Evolutionary conservation across 2,113 vertebrate species (phyloP).

Genomic region (Aegotheles bennettii): DNA sequence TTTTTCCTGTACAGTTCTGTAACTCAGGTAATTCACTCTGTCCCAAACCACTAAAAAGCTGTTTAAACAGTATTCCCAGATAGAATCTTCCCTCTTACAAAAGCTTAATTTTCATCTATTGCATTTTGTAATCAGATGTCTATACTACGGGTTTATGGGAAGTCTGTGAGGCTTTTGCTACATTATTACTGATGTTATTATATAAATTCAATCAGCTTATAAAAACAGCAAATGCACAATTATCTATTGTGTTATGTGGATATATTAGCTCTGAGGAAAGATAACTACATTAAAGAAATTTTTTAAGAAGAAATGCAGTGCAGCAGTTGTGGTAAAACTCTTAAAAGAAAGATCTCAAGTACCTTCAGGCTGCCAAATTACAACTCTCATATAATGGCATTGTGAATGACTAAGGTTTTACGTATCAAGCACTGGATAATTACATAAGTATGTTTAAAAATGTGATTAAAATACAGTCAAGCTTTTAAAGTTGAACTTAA

Average conservation of each 20-base stretch:
- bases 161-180: constrained; percentile 16
- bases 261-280: background rate
- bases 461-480: background rate
- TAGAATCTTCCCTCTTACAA: background rate
- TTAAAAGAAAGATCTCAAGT: background rate
- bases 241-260: background rate
- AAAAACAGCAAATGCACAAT: background rate
- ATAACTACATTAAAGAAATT: background rate
- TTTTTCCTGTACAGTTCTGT: background rate
- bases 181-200: constrained; percentile 12
- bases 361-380: background rate
- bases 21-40: background rate
- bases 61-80: background rate
- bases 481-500: background rate
- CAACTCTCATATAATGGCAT: background rate
- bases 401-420: background rate
- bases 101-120: background rate
- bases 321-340: background rate
- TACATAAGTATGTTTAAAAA: background rate
- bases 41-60: background rate
- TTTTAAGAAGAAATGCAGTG: background rate
- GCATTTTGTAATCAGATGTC: background rate
- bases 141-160: background rate
- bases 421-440: background rate
- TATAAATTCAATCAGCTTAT: background rate